phyloP scores from a whole-genome alignment of 2,113 vertebrate species.

The Hemichromis elongatus region DNA sequence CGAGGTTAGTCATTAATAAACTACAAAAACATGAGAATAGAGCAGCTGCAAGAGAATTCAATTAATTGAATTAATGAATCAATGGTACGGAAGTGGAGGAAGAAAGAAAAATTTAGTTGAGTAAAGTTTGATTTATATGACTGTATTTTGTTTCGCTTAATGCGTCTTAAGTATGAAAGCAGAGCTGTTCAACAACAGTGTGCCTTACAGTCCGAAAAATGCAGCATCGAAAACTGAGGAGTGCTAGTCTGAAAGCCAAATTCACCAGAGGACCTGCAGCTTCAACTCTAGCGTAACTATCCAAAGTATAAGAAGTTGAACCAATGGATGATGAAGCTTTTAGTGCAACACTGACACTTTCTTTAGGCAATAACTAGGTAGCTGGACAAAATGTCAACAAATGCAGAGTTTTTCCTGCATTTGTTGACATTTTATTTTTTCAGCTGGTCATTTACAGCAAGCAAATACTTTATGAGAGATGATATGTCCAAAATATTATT shows the following conservation, averaged over 20 bases:
- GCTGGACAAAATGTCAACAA: neutral
- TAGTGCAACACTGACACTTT: neutral
- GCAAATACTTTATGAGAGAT: neutral
- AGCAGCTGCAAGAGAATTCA: no score
- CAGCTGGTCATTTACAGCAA: neutral
- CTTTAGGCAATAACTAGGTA: neutral
- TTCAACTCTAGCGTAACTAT: neutral
- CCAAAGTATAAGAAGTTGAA: neutral
- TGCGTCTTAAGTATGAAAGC: no score
- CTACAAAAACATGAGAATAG: no score
- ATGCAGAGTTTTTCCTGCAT: neutral
- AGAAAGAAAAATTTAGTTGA: no score
- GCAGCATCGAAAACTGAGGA: no score
- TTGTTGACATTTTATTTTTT: neutral
- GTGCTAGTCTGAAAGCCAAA: neutral
- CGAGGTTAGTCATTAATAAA: no score
- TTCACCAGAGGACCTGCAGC: neutral
- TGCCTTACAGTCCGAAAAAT: no score
- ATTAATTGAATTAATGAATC: no score
- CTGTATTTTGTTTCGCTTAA: no score
- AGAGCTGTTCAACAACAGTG: no score
- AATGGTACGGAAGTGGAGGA: no score
- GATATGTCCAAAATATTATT: neutral
- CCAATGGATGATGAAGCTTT: neutral
- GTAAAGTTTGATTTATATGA: no score